Evolutionary conservation across 2,888 invertebrate species (phyloP).

Genomic region (Temnothorax unifasciatus): DNA sequence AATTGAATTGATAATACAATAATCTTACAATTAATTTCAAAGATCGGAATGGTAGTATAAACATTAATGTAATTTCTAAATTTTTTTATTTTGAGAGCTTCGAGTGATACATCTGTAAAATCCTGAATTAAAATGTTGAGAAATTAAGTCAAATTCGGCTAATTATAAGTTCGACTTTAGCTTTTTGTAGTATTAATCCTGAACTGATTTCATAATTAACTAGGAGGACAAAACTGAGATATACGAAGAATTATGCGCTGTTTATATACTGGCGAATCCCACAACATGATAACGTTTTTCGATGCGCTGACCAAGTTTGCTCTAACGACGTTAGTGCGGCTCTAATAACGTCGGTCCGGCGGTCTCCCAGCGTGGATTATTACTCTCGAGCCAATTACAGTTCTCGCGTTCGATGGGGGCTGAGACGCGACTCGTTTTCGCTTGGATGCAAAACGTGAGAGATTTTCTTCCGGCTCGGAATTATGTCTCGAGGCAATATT

Average conservation of each 20-base stretch:
- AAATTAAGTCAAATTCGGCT: neutral
- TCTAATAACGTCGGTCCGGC: slow-evolving; percentile 62
- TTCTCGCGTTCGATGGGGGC: slow-evolving; percentile 44
- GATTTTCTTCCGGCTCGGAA: slow-evolving; percentile 28
- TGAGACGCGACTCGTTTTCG: slow-evolving; percentile 22
- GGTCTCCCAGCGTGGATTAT: slow-evolving; percentile 53
- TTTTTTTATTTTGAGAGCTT: neutral
- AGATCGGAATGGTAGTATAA: neutral
- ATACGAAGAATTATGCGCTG: neutral
- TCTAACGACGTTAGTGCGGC: slow-evolving; percentile 56
- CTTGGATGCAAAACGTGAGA: slow-evolving; percentile 43
- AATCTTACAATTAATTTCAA: neutral
- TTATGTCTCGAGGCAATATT: slow-evolving; percentile 22
- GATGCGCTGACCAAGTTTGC: slow-evolving; percentile 13
- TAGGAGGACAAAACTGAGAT: neutral
- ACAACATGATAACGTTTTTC: slow-evolving; percentile 45
- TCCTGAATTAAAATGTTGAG: neutral
- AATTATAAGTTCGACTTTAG: neutral
- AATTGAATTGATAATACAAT: neutral
- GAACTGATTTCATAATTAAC: neutral
- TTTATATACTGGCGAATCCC: neutral
- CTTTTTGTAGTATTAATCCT: neutral
- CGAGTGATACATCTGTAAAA: neutral
- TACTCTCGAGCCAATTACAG: slow-evolving; percentile 63
- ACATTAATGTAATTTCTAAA: neutral